A percentile compares a stretch with the other conserved stretches of the same genome.
Evolutionary conservation across 23 tunicate species (phyloP).

Genomic region (Halocynthia aurantium): DNA sequence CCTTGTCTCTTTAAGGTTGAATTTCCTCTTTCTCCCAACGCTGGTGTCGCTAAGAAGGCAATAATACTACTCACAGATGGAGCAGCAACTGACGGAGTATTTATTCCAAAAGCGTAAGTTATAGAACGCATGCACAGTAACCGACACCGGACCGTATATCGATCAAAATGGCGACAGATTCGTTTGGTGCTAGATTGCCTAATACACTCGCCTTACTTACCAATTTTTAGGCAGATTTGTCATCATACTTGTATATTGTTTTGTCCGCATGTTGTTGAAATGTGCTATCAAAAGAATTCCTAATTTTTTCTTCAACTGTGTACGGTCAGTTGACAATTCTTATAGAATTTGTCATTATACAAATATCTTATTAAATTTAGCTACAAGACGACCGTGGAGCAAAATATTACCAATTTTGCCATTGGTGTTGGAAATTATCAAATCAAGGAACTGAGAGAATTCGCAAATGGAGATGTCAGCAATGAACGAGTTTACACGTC

Average conservation of each 20-base stretch:
- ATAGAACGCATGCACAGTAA: not conserved
- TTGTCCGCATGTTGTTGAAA: no score
- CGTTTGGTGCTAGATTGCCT: no score
- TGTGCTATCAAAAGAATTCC: no score
- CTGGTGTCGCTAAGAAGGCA: constrained; percentile 11
- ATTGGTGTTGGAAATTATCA: constrained; percentile 16
- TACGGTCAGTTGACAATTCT: no score
- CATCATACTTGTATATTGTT: no score
- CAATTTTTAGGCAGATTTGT: no score
- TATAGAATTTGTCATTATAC: no score
- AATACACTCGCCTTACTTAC: no score
- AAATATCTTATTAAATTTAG: not conserved
- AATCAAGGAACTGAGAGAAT: not conserved
- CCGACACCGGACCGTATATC: no score
- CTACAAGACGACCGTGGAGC: not conserved
- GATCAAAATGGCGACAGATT: no score
- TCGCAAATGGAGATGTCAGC: constrained; percentile 15
- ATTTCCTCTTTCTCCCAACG: constrained; percentile 6
- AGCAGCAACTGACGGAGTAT: constrained; percentile 20
- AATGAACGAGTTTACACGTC: constrained; percentile 18
- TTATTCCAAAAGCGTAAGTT: constrained; percentile 16
- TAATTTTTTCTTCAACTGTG: no score
- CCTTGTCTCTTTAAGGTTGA: constrained; percentile 9
- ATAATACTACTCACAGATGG: constrained; percentile 19
- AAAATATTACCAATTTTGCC: constrained; percentile 13